Conservation (phyloP, 2,888 invertebrate species). For the Hipparchia semele region DNA sequence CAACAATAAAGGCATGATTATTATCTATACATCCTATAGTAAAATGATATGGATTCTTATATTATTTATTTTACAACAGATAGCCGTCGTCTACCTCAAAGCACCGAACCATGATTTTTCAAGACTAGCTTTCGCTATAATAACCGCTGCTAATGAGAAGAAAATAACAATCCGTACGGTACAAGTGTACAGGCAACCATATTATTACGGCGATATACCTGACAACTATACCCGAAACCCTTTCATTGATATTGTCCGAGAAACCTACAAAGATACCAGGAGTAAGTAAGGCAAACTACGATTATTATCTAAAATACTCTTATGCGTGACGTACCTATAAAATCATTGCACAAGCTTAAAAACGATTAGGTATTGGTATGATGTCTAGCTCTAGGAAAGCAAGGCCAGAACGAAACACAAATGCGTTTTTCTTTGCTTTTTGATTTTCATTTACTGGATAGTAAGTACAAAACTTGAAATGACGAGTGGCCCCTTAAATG, state of each 20-base stretch:
- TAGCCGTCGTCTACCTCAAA: constrained; percentile 92
- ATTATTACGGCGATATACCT: constrained; percentile 85
- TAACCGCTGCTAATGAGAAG: constrained; percentile 86
- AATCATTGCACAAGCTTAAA: too few relatives aligned
- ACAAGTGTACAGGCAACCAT: constrained; percentile 70
- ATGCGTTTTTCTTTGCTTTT: too few relatives aligned
- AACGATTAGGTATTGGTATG: too few relatives aligned
- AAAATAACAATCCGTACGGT: constrained; percentile 87
- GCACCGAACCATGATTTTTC: constrained; percentile 89
- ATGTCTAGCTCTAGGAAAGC: too few relatives aligned
- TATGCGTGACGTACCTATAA: too few relatives aligned
- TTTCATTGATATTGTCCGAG: constrained; percentile 90
- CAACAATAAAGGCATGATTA: too few relatives aligned
- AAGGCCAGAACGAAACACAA: too few relatives aligned
- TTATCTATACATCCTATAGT: too few relatives aligned
- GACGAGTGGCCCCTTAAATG: too few relatives aligned
- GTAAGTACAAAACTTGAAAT: too few relatives aligned
- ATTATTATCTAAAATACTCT: too few relatives aligned
- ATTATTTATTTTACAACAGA: constrained; percentile 70
- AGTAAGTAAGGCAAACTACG: constrained; percentile 84
- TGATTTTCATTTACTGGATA: too few relatives aligned
- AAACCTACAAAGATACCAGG: constrained; percentile 93
- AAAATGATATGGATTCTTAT: background rate
- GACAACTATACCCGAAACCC: constrained; percentile 93
- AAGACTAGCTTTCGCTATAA: constrained; percentile 90